Conservation (phyloP, 2,797 vertebrate species). For the Anas acuta region DNA sequence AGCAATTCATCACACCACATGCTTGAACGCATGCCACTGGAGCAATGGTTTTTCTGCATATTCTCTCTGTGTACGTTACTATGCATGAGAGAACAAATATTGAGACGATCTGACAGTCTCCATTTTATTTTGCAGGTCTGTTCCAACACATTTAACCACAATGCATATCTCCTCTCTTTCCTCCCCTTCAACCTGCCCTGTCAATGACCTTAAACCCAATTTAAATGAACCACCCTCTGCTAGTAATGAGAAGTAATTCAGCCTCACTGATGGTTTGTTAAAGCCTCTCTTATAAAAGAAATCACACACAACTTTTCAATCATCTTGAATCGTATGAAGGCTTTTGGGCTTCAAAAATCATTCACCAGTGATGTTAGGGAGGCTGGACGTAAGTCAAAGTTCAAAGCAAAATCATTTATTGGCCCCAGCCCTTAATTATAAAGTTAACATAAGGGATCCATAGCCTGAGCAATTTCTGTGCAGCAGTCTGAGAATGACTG, state of each 20-base stretch:
- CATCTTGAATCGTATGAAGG: background rate
- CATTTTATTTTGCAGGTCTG: conserved; percentile 50
- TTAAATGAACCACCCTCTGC: conserved; percentile 29
- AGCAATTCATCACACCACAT: conserved; percentile 43
- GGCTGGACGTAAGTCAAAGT: background rate
- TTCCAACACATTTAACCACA: conserved; percentile 64
- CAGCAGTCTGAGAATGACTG: background rate
- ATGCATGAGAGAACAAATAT: conserved; percentile 49
- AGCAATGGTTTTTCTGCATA: conserved; percentile 32
- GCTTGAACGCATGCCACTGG: conserved; percentile 33
- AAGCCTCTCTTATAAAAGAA: conserved; percentile 5
- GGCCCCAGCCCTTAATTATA: background rate
- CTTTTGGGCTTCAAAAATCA: background rate
- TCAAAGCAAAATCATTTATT: background rate
- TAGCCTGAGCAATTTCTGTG: background rate
- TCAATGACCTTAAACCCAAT: conserved; percentile 47
- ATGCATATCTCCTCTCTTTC: conserved; percentile 9
- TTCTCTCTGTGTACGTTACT: conserved; percentile 27
- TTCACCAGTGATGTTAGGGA: background rate
- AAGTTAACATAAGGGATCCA: background rate
- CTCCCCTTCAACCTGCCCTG: conserved; percentile 30
- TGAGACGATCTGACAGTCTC: conserved; percentile 33
- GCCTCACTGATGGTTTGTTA: background rate
- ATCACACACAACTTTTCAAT: background rate
- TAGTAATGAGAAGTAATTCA: conserved; percentile 48